Percentiles rank a stretch among this genome's conserved stretches.
Conservation (phyloP, 2,113 vertebrate species). For the Desmodus rotundus region DNA sequence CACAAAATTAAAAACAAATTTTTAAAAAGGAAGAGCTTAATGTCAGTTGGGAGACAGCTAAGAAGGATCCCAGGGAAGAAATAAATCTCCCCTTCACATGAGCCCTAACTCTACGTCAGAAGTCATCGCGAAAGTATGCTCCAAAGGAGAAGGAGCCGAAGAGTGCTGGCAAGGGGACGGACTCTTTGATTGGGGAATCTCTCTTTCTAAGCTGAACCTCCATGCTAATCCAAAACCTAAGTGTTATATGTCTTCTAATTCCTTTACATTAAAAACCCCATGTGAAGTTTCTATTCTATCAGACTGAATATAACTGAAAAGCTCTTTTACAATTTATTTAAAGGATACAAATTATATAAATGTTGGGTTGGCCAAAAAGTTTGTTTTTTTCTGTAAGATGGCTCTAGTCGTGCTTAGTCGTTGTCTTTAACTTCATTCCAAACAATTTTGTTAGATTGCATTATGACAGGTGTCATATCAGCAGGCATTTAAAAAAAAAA, state of each 20-base stretch:
- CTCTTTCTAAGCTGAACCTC: background rate
- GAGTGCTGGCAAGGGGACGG: background rate
- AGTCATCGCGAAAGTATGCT: background rate
- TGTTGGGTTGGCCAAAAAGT: too few relatives aligned
- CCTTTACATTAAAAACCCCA: background rate
- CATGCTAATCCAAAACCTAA: background rate
- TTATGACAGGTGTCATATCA: too few relatives aligned
- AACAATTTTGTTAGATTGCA: too few relatives aligned
- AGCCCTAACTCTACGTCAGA: background rate
- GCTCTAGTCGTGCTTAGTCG: too few relatives aligned
- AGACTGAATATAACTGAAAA: background rate
- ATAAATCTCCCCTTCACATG: background rate
- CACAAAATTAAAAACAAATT: constrained; percentile 2
- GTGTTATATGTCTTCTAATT: background rate
- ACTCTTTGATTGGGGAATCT: background rate
- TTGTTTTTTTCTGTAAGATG: too few relatives aligned
- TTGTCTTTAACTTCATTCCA: too few relatives aligned
- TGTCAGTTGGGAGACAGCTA: background rate
- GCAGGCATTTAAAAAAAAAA: too few relatives aligned
- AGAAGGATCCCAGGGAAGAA: background rate
- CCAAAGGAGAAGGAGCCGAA: background rate
- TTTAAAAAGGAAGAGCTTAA: background rate
- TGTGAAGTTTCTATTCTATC: constrained; percentile 2
- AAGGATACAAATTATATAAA: background rate
- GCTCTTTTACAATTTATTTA: background rate